phyloP scores from a whole-genome alignment of 2,888 invertebrate genomes.

The Deilephila elpenor region DNA sequence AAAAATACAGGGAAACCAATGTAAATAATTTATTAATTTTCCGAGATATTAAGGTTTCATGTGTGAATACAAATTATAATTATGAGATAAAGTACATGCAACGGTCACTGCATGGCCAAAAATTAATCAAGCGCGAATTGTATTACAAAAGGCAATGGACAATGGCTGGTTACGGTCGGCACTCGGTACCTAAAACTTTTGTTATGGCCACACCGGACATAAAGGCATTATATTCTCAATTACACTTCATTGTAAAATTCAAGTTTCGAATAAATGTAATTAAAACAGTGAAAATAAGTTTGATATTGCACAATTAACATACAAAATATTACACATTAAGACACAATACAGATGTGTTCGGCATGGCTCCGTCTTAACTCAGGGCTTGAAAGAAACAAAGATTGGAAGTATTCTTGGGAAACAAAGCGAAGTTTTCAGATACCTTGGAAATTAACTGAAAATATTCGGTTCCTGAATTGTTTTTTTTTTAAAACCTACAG shows the following conservation, averaged over 20 bases:
- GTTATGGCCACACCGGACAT: constrained; percentile 23
- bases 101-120: constrained; percentile 31
- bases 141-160: constrained; percentile 33
- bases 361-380: too few relatives aligned
- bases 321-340: too few relatives aligned
- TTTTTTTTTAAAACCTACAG: too few relatives aligned
- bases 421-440: too few relatives aligned
- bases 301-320: background rate
- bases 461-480: too few relatives aligned
- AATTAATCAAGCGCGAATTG: constrained; percentile 38
- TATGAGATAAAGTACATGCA: constrained; percentile 35
- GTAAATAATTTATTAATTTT: too few relatives aligned
- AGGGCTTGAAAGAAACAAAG: too few relatives aligned
- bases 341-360: too few relatives aligned
- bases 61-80: constrained; percentile 38
- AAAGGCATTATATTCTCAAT: constrained; percentile 20
- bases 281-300: background rate
- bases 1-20: too few relatives aligned
- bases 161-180: constrained; percentile 4
- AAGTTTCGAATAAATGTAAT: background rate
- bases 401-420: too few relatives aligned
- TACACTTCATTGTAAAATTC: background rate
- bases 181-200: constrained; percentile 19
- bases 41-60: background rate
- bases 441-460: too few relatives aligned